Evolutionary conservation across 2,113 vertebrate genomes (phyloP).

Genomic region (Melospiza georgiana): DNA sequence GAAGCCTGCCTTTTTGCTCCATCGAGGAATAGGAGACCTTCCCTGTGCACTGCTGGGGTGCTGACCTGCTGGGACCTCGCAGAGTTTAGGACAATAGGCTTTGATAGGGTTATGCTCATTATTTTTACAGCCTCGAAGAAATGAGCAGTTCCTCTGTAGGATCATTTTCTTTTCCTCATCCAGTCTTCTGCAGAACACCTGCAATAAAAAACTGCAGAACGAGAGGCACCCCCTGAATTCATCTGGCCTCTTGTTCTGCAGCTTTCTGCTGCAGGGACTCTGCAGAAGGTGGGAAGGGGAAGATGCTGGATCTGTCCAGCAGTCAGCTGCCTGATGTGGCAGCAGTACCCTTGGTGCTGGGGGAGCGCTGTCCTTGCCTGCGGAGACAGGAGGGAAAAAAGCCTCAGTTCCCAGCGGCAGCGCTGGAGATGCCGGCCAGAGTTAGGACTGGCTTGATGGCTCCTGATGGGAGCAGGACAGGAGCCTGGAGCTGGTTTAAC

Average conservation of each 20-base stretch:
- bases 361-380: slow-evolving; percentile 56
- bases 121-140: background rate
- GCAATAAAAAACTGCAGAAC: background rate
- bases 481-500: slow-evolving; percentile 21
- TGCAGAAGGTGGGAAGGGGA: background rate
- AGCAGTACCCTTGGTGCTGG: slow-evolving; percentile 27
- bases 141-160: background rate
- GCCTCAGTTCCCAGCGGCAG: background rate
- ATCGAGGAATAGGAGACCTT: background rate
- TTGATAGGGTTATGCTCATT: background rate
- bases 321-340: background rate
- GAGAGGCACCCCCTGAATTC: background rate
- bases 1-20: background rate
- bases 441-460: slow-evolving; percentile 48
- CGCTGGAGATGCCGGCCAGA: slow-evolving; percentile 37
- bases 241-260: background rate
- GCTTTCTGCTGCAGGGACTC: background rate
- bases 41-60: background rate
- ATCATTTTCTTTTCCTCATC: background rate
- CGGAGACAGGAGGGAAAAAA: slow-evolving; percentile 34
- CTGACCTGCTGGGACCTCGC: background rate
- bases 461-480: slow-evolving; percentile 15
- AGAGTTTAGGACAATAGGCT: background rate
- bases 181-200: background rate
- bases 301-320: background rate